Evolutionary conservation across 2,888 invertebrate species (phyloP).

Genomic region (Steromphala cineraria): DNA sequence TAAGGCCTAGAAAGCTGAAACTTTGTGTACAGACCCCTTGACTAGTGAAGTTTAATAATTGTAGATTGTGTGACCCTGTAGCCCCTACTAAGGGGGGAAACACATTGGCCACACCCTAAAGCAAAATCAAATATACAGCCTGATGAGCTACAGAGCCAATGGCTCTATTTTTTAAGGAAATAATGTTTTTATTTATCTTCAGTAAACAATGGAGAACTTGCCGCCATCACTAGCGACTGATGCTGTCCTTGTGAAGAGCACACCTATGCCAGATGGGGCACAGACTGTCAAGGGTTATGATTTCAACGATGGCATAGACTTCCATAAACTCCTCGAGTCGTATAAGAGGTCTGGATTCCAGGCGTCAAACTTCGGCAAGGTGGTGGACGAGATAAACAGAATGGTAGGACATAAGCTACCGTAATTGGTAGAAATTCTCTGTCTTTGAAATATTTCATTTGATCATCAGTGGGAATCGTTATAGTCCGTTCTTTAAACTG

Average conservation of each 20-base stretch:
- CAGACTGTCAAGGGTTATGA: conserved; percentile 85
- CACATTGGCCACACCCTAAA: too few species aligned
- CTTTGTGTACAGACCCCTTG: too few species aligned
- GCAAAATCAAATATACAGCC: too few species aligned
- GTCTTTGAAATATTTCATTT: too few species aligned
- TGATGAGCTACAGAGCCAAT: too few species aligned
- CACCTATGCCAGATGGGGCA: conserved; percentile 80
- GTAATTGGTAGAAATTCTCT: too few species aligned
- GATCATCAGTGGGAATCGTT: too few species aligned
- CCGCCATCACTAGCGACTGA: conserved; percentile 78
- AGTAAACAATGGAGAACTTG: not conserved
- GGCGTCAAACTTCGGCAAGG: conserved; percentile 94
- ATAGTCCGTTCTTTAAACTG: too few species aligned
- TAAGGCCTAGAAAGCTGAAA: too few species aligned
- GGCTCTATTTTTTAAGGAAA: not conserved
- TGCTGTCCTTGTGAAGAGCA: conserved; percentile 84
- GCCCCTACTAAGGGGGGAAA: too few species aligned
- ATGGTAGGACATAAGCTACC: conserved; percentile 83
- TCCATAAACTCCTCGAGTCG: conserved; percentile 86
- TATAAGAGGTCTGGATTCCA: conserved; percentile 94
- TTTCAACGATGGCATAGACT: conserved; percentile 91
- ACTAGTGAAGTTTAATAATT: too few species aligned
- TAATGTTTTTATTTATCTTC: not conserved
- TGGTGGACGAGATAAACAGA: conserved; percentile 91
- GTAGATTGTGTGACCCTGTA: too few species aligned